Evolutionary conservation across 2,888 invertebrate genomes (phyloP), one percentile per base, ranked within the genome.

Genomic region (Stegophylla sp.): DNA sequence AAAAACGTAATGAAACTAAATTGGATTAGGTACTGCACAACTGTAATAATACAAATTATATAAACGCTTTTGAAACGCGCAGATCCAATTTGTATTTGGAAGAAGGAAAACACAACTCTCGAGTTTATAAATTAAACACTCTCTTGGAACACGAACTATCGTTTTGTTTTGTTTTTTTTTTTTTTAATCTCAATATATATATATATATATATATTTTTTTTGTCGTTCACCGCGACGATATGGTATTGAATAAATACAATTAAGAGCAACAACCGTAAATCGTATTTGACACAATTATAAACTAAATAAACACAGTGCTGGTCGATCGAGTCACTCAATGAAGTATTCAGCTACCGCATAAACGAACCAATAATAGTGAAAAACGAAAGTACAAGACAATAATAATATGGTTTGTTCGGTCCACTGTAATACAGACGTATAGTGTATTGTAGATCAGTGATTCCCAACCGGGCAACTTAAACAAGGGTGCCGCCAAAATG

Each of bases 231-330:
- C 28, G n/a, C 61, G 10, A 48, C n/a, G 45, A 56, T 28, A 48
- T 59, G 23, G 45, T 45, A 61, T 28, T 63, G 59, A 48, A 28
- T 61, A 61, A 74, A 61, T 61, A 45, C 23, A 61, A 34, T 48
- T 45, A 74, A 45, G 7, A 61, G n/a, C n/a, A 69, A 10, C 28
- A 48, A 69, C 34, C 51, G 45, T 51, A 51, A 69, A 34, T 12
- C 45, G 56, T 56, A 17, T 72, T 53, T 56, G 72, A 59, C 56
- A 72, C 72, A 59, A 66, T 72, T 59, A 72, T 72, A 1, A 26
- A 43, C 23, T 34, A 23, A 56, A 43, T 59, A 72, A 41, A 53
- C 43, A 56, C 56, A 43, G 28, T 56, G 5, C 17, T 41, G 15
- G 43, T 59, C 17, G 26, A 59, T 56, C 13, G 15, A 59, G 17